Evolutionary conservation across 2,888 invertebrate species (phyloP).

Genomic region (Platycnemis pennipes): DNA sequence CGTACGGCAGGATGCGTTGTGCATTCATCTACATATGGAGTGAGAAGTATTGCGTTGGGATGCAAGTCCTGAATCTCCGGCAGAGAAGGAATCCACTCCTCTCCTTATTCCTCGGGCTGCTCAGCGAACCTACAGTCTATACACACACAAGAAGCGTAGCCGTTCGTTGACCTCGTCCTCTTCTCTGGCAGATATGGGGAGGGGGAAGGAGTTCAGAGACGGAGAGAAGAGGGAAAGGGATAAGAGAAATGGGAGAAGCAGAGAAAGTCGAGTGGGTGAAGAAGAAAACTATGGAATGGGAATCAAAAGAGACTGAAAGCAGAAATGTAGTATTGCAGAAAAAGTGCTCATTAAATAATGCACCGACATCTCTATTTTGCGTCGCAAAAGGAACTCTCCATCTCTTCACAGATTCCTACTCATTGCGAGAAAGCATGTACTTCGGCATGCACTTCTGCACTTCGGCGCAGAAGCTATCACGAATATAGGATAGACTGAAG

Average conservation of each 20-base stretch:
- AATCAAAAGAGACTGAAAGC: neutral
- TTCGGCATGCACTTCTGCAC: no score
- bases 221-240: neutral
- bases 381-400: no score
- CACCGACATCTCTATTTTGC: no score
- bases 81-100: constrained; percentile 40
- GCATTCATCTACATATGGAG: no score
- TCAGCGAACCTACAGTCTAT: constrained; percentile 49
- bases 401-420: no score
- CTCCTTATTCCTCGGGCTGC: constrained; percentile 23
- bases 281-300: neutral
- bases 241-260: neutral
- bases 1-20: no score
- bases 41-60: neutral
- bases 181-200: neutral
- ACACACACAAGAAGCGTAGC: constrained; percentile 41
- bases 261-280: neutral
- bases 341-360: no score
- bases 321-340: no score
- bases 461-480: no score
- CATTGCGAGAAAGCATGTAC: no score
- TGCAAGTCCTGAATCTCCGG: constrained; percentile 21
- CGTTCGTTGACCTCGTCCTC: constrained; percentile 51
- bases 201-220: neutral
- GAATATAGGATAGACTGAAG: no score